Percentiles rank a stretch among this genome's conserved stretches.
Conservation (phyloP, 2,797 vertebrate genomes). For the Gephyroberyx darwinii region DNA sequence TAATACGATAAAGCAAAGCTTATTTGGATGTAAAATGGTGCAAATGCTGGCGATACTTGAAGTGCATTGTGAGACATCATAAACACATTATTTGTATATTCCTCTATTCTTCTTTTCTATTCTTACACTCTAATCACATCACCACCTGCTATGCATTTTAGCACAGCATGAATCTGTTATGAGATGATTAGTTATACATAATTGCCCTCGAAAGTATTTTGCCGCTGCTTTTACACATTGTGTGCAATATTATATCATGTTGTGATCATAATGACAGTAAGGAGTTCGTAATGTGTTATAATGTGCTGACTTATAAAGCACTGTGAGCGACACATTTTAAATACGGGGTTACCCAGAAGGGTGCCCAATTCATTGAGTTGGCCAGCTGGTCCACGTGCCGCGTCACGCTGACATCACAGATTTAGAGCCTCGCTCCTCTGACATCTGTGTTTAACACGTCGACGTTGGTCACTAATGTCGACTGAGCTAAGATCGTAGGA, state of each 20-base stretch:
- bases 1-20: too few species aligned
- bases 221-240: not conserved
- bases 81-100: not conserved
- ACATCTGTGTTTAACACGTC: not conserved
- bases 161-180: not conserved
- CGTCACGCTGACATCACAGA: not conserved
- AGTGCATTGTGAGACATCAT: not conserved
- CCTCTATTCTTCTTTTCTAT: not conserved
- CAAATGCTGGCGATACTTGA: not conserved
- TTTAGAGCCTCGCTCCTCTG: not conserved
- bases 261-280: not conserved
- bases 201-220: not conserved
- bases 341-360: too few species aligned
- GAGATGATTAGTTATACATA: constrained; percentile 6
- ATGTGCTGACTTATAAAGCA: too few species aligned
- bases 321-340: not conserved
- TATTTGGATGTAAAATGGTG: too few species aligned
- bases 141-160: not conserved
- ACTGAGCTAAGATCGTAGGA: not conserved
- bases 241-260: not conserved
- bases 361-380: too few species aligned
- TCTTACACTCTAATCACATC: not conserved
- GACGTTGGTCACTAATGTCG: not conserved
- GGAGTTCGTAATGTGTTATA: too few species aligned
- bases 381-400: not conserved